Conservation (phyloP, 1,140 invertebrate species). For the Drosophila leontia region DNA sequence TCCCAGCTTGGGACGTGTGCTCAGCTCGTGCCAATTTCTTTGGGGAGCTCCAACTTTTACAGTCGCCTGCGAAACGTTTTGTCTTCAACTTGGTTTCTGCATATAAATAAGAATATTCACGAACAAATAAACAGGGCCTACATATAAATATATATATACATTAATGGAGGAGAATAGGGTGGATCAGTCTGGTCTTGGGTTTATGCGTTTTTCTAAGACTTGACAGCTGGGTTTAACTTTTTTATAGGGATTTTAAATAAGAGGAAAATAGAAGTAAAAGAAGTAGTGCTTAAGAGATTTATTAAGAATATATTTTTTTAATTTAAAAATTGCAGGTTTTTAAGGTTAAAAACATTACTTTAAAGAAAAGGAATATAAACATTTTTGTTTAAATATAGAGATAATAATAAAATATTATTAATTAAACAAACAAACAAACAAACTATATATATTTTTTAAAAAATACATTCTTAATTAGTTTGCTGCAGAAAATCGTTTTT, state of each 20-base stretch:
- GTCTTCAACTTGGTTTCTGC: conserved; percentile 61
- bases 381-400: too few relatives aligned
- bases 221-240: too few relatives aligned
- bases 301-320: background rate
- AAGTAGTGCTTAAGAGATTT: background rate
- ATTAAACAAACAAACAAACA: too few relatives aligned
- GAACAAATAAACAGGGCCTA: conserved; percentile 39
- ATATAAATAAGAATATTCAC: conserved; percentile 67
- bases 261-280: background rate
- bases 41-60: conserved; percentile 49
- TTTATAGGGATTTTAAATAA: background rate
- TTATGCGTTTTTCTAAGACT: background rate
- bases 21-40: conserved; percentile 80
- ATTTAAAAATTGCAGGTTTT: background rate
- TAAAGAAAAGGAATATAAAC: too few relatives aligned
- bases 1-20: conserved; percentile 65
- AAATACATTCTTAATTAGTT: too few relatives aligned
- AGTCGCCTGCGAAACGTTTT: conserved; percentile 69
- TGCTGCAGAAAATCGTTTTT: too few relatives aligned
- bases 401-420: too few relatives aligned
- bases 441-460: too few relatives aligned
- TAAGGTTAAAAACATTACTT: too few relatives aligned
- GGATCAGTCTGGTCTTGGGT: conserved; percentile 1
- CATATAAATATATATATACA: background rate
- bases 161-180: conserved; percentile 12